phyloP scores from a whole-genome alignment of 2,888 invertebrate genomes.

The Leptarthrus brevirostris region DNA sequence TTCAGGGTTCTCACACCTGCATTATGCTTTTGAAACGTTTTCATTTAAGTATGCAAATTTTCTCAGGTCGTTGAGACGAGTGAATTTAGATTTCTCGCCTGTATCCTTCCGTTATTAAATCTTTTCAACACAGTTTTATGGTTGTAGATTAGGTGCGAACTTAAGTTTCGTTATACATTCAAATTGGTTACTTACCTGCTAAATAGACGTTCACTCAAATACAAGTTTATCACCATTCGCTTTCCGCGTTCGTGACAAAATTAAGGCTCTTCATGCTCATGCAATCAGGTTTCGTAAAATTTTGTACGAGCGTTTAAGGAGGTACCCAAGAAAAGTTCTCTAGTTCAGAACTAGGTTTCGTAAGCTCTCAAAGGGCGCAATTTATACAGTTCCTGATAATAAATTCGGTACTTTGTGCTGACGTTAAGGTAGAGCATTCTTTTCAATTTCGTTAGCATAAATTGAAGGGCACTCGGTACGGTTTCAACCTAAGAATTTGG shows the following conservation, averaged over 20 bases:
- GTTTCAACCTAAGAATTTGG: neutral
- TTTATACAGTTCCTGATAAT: neutral
- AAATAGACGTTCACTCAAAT: conserved; percentile 10
- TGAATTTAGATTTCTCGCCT: conserved; percentile 24
- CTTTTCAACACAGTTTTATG: conserved; percentile 37
- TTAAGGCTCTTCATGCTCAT: neutral
- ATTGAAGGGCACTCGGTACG: neutral
- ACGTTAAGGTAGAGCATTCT: neutral
- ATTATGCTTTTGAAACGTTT: conserved; percentile 10
- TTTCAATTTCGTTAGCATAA: conserved; percentile 37
- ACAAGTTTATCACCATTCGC: neutral
- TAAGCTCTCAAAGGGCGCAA: neutral
- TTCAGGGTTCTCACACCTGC: neutral
- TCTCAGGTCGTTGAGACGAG: neutral
- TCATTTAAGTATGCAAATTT: conserved; percentile 43
- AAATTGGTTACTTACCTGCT: conserved; percentile 36
- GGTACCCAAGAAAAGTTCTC: neutral
- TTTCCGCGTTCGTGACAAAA: conserved; percentile 22
- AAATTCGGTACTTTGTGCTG: conserved; percentile 8
- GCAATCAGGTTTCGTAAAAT: conserved; percentile 10
- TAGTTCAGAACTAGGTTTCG: neutral
- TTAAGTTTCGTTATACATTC: conserved; percentile 33
- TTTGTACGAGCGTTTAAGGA: neutral
- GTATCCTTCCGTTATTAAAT: conserved; percentile 34
- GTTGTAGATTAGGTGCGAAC: conserved; percentile 20